Evolutionary conservation across 2,113 vertebrate genomes (phyloP).

Genomic region (Tyrannus savana): DNA sequence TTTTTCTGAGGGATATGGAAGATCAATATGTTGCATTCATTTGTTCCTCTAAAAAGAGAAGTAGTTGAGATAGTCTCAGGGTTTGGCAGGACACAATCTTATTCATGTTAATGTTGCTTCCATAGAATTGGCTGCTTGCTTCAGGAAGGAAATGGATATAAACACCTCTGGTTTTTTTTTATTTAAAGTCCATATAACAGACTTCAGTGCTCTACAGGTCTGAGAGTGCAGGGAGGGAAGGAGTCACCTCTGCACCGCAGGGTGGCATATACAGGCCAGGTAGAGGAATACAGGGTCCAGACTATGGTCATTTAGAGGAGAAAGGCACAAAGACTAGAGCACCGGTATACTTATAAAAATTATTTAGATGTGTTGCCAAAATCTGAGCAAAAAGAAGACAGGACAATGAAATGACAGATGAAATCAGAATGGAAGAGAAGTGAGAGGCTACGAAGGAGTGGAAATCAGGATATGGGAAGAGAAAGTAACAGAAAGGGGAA

Average conservation of each 20-base stretch:
- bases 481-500: background rate
- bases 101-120: fast-evolving
- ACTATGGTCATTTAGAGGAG: background rate
- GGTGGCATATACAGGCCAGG: background rate
- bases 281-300: background rate
- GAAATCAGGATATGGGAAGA: background rate
- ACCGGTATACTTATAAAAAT: background rate
- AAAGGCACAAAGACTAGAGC: background rate
- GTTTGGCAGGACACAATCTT: background rate
- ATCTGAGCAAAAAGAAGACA: background rate
- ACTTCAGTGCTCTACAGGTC: background rate
- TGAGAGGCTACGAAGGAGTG: background rate
- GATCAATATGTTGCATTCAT: conserved; percentile 1
- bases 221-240: background rate
- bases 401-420: background rate
- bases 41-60: background rate
- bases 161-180: background rate
- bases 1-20: conserved; percentile 43
- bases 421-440: background rate
- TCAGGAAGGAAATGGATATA: background rate
- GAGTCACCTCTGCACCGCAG: background rate
- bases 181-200: background rate
- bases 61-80: background rate
- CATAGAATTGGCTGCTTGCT: background rate
- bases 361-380: background rate